These are phyloP conservation scores for Sorex fumeus DNA, from an alignment of 2,113 vertebrate genomes.

Conservation along the genomic window DNA sequence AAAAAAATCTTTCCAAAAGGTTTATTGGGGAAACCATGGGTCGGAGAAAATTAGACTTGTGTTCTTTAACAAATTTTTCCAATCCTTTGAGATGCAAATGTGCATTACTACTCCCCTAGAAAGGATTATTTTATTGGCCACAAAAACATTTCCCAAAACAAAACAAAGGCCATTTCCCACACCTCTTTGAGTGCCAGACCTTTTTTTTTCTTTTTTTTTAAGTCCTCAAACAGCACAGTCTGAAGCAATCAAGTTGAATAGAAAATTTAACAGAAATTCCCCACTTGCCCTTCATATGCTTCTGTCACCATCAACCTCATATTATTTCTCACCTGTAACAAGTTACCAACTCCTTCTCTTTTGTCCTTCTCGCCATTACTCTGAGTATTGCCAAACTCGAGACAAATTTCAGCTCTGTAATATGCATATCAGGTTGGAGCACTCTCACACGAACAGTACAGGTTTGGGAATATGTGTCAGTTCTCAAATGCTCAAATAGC, in stretches of 20 bases:
- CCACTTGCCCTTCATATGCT: not conserved
- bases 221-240: not conserved
- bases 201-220: not conserved
- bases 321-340: not conserved
- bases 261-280: conserved; percentile 37
- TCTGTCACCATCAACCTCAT: not conserved
- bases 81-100: not conserved
- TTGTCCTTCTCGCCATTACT: not conserved
- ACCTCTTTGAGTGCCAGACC: not conserved
- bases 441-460: not conserved
- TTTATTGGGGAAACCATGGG: not conserved
- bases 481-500: too few relatives aligned
- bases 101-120: not conserved
- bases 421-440: not conserved
- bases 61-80: not conserved
- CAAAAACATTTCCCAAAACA: not conserved
- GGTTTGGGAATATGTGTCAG: too few relatives aligned
- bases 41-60: not conserved
- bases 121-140: not conserved
- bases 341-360: not conserved
- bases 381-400: not conserved
- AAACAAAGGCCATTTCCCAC: not conserved
- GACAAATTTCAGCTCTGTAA: not conserved
- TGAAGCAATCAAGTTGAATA: not conserved
- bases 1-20: not conserved